Base-by-base conservation (phyloP, 2,797 vertebrate species). In the Sebastes elongatus region DNA sequence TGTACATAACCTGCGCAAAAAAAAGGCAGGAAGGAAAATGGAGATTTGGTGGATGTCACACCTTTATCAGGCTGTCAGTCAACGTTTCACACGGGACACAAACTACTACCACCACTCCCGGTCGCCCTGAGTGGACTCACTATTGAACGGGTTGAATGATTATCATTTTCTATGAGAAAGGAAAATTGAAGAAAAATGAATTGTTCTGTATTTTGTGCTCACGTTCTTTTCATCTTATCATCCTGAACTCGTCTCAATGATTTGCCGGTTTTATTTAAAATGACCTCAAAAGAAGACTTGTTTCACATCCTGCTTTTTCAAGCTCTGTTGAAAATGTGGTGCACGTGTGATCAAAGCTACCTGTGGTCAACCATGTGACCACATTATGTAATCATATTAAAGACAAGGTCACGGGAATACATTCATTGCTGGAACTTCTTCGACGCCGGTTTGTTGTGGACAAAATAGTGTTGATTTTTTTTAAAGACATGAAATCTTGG, bases 321-420 rank as follows among this genome's bases (percentile, higher is more conserved):
- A 32, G 69, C 73, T 76, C 62, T n/a, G 10, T 46, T n/a, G 14
- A 53, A 22, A 71, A 62, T 65, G 61, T 55, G 14, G 67, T 74
- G 70, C 80, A 79, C 70, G 82, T 84, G 72, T 69, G 55, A 76
- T 56, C 3, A 75, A 81, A 77, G 68, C 71, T 72, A 70, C 68
- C 80, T 71, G 65, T 16, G 72, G 85, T 81, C 61, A 27, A 42
- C 38, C 80, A 61, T 46, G 76, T 66, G 81, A 86, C 42, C 33
- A 6, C 14, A 1, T 81, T 68, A 74, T 59, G 79, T 73, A 78
- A 84, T 72, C 33, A 23, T 1, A 52, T 42, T 0, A 63, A 65
- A 74, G 59, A 23, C 30, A 20, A 62, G 79, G 81, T 74, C 68
- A 14, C 1, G 18, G 53, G 60, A 67, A 60, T 42, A 23, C 2